Base-by-base conservation (phyloP, 2,888 invertebrate genomes). In the Cacoxenus indagator region DNA sequence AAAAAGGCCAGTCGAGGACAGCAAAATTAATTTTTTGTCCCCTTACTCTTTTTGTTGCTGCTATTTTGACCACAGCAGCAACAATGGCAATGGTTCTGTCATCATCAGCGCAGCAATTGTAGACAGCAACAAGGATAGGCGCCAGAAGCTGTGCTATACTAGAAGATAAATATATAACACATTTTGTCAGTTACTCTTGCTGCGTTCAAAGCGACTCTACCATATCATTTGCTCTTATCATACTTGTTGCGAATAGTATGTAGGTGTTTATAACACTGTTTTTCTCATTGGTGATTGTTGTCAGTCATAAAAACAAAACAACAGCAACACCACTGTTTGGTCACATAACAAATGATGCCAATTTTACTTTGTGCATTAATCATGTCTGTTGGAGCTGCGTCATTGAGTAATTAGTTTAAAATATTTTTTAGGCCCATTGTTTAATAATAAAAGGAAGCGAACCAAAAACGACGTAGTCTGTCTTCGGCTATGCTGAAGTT, bases 281-380 rank as follows among this genome's bases (percentile, higher is more conserved):
- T 24, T 31, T 26, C 46, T 57, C 26, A n/a, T 27, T 55, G 9
- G 9, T 55, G n/a, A 26, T 55, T 9, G 24, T 55, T 27, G 55
- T 51, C 51, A 51, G 26, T 6, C 26, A 55, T 9, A 1, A 26
- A 22, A 54, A 54, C 22, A 51, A 51, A 51, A 54, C 22, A 57
- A 55, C 27, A 65, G 62, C 22, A 37, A 37, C 37, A 37, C 8
- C 37, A 37, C 37, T 37, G 37, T 19, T 1, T 9, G n/a, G 51
- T 22, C 24, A 45, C 61, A 65, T 70, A 70, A 76, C 71, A 74
- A 74, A 76, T 74, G 73, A 75, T 74, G 74, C 71, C 71, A 70
- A 70, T 51, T 46, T 62, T n/a, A 5, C 37, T 37, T 22, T 22
- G 51, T 37, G 62, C 24, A 77, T 77, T 77, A 76, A 77, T 75